phyloP scores from a whole-genome alignment of 2,797 vertebrate species.

The Halcyon badia region DNA sequence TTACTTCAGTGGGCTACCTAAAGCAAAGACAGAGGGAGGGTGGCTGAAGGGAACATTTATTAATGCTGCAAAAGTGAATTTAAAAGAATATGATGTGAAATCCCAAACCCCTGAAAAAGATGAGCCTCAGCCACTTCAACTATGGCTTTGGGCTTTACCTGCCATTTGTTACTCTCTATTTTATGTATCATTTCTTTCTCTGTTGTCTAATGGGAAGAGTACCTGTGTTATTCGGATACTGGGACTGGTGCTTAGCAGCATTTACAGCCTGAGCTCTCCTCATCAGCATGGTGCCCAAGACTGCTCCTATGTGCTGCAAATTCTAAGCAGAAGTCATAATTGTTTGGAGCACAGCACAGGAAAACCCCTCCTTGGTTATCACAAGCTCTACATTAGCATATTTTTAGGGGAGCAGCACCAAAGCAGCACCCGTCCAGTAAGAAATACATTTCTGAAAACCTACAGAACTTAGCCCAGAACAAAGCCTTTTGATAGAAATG shows the following conservation, averaged over 20 bases:
- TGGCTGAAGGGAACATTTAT: background rate
- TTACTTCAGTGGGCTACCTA: background rate
- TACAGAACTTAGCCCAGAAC: background rate
- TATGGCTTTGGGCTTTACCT: conserved; percentile 1
- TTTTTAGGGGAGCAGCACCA: background rate
- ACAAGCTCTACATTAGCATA: background rate
- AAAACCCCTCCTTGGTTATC: background rate
- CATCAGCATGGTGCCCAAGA: background rate
- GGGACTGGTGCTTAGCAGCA: background rate
- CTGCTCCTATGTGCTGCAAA: background rate
- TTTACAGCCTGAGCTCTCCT: background rate
- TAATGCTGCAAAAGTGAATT: background rate
- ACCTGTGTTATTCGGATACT: background rate
- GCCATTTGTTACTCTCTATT: background rate
- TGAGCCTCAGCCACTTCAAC: background rate
- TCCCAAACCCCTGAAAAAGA: background rate
- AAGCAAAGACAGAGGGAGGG: rapidly evolving
- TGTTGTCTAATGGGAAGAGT: background rate
- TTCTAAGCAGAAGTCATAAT: conserved; percentile 21
- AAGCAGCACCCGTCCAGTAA: background rate
- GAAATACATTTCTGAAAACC: background rate
- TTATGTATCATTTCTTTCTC: background rate
- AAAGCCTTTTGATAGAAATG: conserved; percentile 24
- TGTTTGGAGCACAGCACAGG: background rate
- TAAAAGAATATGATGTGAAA: background rate